These are phyloP conservation scores for Ctenochaetus hawaiiensis DNA, from an alignment of 2,797 vertebrate genomes.

Conservation along the genomic window DNA sequence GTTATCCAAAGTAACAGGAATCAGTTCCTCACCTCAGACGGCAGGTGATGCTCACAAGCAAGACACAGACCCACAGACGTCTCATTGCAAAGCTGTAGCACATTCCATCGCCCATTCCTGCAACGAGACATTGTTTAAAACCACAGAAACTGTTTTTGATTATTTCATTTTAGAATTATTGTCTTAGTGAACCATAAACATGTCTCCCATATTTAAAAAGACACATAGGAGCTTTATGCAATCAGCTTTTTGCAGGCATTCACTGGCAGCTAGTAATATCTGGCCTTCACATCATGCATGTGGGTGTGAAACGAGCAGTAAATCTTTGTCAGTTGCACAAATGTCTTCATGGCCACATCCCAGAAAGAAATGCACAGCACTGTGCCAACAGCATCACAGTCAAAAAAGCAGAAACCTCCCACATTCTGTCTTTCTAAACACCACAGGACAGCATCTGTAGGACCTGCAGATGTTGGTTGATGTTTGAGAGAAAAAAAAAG, in stretches of 20 bases:
- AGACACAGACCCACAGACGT: constrained; percentile 87
- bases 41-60: constrained; percentile 91
- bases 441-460: background rate
- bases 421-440: background rate
- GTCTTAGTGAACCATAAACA: background rate
- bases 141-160: background rate
- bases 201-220: background rate
- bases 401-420: constrained; percentile 5
- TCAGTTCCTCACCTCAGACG: constrained; percentile 89
- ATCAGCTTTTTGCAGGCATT: background rate
- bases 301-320: background rate
- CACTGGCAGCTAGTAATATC: background rate
- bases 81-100: constrained; percentile 91
- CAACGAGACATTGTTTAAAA: constrained; percentile 54
- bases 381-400: background rate
- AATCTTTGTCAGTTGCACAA: background rate
- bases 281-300: background rate
- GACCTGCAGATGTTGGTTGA: constrained; percentile 11
- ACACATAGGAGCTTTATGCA: background rate
- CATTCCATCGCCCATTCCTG: constrained; percentile 97
- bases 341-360: background rate
- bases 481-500: too few relatives aligned
- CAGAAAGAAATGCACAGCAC: background rate
- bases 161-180: too few relatives aligned
- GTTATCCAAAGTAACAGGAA: constrained; percentile 10